Conservation (phyloP, 2,888 invertebrate species). For the Heliconius ethilla region DNA sequence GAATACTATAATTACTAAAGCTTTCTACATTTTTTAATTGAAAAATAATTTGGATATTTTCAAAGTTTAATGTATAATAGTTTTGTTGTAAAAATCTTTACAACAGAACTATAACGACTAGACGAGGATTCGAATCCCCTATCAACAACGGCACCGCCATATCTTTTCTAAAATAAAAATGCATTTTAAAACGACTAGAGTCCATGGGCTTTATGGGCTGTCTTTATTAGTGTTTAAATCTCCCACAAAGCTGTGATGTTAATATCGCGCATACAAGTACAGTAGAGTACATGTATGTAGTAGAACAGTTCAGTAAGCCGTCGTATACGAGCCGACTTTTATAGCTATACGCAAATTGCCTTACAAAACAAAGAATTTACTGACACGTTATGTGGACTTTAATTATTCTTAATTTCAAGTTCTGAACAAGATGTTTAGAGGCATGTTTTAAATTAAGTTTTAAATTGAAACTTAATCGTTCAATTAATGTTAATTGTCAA, state of each 20-base stretch:
- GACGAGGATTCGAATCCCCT: no score
- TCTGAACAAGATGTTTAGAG: neutral
- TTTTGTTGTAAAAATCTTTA: no score
- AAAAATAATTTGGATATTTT: no score
- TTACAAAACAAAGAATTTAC: neutral
- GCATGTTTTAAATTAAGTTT: neutral
- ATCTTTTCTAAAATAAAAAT: neutral
- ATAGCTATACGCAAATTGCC: conserved; percentile 10
- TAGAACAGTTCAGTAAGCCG: neutral
- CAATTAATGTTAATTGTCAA: no score
- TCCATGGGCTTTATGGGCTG: neutral
- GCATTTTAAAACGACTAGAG: neutral
- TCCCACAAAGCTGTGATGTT: conserved; percentile 5
- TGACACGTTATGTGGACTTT: neutral
- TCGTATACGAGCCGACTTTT: conserved; percentile 1
- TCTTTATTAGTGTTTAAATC: conserved; percentile 8
- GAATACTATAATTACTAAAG: no score
- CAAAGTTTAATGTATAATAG: no score
- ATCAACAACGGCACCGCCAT: no score
- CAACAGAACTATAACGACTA: no score
- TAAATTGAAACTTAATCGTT: neutral
- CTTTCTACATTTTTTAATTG: no score
- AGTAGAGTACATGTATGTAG: neutral
- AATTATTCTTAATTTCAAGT: neutral
- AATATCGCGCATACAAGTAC: neutral